Conservation (phyloP, 2,888 invertebrate genomes). For the Galerucella nymphaeae region DNA sequence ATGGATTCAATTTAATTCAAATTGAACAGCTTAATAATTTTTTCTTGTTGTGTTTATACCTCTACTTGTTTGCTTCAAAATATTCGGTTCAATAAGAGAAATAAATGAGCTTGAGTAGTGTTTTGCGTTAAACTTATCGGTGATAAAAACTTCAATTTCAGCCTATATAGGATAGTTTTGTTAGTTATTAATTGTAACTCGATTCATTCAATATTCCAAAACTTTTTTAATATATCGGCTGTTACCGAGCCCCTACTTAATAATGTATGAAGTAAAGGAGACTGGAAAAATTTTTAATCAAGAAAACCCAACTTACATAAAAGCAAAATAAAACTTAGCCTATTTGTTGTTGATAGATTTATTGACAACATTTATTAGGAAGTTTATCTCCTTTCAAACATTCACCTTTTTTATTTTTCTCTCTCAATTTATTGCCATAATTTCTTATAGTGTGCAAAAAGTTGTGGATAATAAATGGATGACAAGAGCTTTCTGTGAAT, state of each 20-base stretch:
- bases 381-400: conserved; percentile 37
- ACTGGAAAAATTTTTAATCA: conserved; percentile 5
- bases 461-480: conserved; percentile 33
- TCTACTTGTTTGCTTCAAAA: too few species aligned
- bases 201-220: neutral
- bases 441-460: conserved; percentile 34
- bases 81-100: too few species aligned
- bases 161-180: neutral
- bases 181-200: neutral
- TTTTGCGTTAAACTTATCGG: neutral
- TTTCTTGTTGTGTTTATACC: too few species aligned
- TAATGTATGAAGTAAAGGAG: conserved; percentile 3
- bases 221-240: conserved; percentile 6
- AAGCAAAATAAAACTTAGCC: conserved; percentile 26
- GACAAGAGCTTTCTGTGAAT: conserved; percentile 18
- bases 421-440: conserved; percentile 36
- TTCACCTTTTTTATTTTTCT: conserved; percentile 33
- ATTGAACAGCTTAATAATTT: too few species aligned
- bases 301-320: conserved; percentile 2
- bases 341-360: conserved; percentile 33
- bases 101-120: too few species aligned
- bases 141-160: neutral
- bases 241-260: neutral
- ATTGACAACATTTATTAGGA: conserved; percentile 37
- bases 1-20: too few species aligned